A percentile compares a stretch with the other conserved stretches of the same genome.
These are phyloP conservation scores for Thripadectes ignobilis DNA, from an alignment of 2,797 vertebrate species.

Conservation along the genomic window DNA sequence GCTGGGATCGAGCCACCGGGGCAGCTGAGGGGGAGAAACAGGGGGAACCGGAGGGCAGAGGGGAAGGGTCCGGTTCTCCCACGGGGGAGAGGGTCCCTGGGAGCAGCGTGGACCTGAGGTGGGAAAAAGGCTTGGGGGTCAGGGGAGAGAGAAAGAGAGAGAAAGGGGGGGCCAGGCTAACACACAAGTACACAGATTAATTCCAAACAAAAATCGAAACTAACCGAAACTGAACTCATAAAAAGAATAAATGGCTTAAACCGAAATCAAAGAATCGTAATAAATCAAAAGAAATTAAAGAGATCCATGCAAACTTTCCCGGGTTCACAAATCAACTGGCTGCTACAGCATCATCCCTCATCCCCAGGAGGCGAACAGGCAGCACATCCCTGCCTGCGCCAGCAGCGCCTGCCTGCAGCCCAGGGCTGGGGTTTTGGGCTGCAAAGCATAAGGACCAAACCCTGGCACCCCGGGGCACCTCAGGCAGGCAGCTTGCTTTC, in stretches of 20 bases:
- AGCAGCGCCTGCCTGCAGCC: background rate
- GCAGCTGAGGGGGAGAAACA: background rate
- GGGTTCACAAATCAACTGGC: slow-evolving; percentile 65
- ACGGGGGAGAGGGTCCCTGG: background rate
- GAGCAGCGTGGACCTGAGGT: slow-evolving; percentile 28
- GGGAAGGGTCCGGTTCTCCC: slow-evolving; percentile 51
- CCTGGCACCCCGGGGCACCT: background rate
- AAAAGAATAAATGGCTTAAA: slow-evolving; percentile 78
- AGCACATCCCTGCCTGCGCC: slow-evolving; percentile 7
- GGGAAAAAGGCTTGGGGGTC: slow-evolving; percentile 20
- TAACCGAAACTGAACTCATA: slow-evolving; percentile 74
- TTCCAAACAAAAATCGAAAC: slow-evolving; percentile 68
- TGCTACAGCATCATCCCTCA: slow-evolving; percentile 14
- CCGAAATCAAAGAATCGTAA: slow-evolving; percentile 44
- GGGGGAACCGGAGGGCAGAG: background rate
- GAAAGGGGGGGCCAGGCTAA: slow-evolving; percentile 67
- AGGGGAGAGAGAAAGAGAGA: slow-evolving; percentile 27
- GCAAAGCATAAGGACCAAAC: background rate
- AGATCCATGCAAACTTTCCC: slow-evolving; percentile 96
- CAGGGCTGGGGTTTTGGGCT: background rate
- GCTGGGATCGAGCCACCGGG: background rate
- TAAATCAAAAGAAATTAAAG: slow-evolving; percentile 77
- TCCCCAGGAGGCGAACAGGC: background rate
- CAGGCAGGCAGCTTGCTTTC: slow-evolving; percentile 33
- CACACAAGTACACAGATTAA: slow-evolving; percentile 72